A percentile compares a stretch with the other conserved stretches of the same genome.
Evolutionary conservation across 1,140 invertebrate genomes (phyloP).

Genomic region (Pomphorhynchus laevis): DNA sequence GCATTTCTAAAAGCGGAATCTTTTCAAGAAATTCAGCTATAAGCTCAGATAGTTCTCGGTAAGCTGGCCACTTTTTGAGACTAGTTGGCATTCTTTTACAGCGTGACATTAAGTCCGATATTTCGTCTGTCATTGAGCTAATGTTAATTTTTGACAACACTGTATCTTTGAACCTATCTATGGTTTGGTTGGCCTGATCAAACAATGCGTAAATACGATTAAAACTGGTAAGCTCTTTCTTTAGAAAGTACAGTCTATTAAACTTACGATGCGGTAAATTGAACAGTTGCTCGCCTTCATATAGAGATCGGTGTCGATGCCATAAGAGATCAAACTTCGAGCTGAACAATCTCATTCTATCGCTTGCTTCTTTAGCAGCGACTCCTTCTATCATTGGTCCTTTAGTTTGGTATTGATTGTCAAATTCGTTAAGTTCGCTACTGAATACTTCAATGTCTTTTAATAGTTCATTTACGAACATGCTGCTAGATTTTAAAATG

Average conservation of each 20-base stretch:
- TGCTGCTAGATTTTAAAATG: too few species aligned
- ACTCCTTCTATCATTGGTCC: constrained; percentile 65
- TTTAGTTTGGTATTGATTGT: background rate
- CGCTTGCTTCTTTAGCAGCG: constrained; percentile 52
- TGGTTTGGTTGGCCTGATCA: constrained; percentile 67
- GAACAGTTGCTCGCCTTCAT: constrained; percentile 64
- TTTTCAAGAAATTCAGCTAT: constrained; percentile 91
- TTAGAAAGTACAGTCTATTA: constrained; percentile 50
- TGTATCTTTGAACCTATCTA: constrained; percentile 74
- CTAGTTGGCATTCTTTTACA: constrained; percentile 47
- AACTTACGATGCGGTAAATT: constrained; percentile 53
- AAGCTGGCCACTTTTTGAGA: constrained; percentile 78
- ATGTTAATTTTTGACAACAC: constrained; percentile 76
- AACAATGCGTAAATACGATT: constrained; percentile 76
- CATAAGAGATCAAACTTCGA: constrained; percentile 75
- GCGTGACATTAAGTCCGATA: constrained; percentile 38
- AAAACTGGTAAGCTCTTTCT: constrained; percentile 59
- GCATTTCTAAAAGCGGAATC: constrained; percentile 61
- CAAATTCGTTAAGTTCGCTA: background rate
- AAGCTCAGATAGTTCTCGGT: constrained; percentile 62
- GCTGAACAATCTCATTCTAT: constrained; percentile 54
- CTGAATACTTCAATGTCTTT: constrained; percentile 28
- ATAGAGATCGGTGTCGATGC: constrained; percentile 53
- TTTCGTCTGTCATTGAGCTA: constrained; percentile 71
- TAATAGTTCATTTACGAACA: constrained; percentile 36